Base-by-base conservation (phyloP, 2,113 vertebrate species). In the Pungitius pungitius region DNA sequence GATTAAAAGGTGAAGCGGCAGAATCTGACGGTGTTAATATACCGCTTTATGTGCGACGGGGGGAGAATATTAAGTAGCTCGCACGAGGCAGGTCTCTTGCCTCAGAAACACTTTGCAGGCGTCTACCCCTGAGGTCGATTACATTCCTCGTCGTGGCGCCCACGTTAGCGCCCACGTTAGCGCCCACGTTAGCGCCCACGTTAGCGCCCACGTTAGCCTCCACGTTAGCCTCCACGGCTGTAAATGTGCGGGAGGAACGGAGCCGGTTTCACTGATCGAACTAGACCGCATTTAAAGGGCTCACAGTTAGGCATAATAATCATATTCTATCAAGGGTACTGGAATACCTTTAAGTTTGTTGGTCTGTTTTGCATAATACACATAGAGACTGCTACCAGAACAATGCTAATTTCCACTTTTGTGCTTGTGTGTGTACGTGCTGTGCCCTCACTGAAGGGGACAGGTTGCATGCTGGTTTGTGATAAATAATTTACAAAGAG, bases 401-500 rank as follows among this genome's bases (percentile, higher is more conserved):
- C 30, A 33, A 6, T 68, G 42, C 8, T 40, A 18, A 27, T 40
- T 59, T 58, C 55, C 12, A 22, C 7, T 40, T 47, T n/a, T 22
- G 5, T 1, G 15, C 55, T 24, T 60, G 8, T 22, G 43, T 24
- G 27, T 26, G 12, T n/a, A 30, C 59, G 15, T 33, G 15, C 45
- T 42, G 14, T 55, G 72, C 24, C 68, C n/a, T 69, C 37, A 27
- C 57, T 61, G 33, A 62, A 79, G 10, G 59, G 30, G 49, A 22
- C 24, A 18, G 26, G 58, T 63, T 64, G 58, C 59, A 66, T 73
- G 73, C 47, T 83, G 77, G 56, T 64, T 76, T 75, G 85, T 73
- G 73, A 89, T 90, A 63, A 87, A 85, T 87, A 72, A 82, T 88
- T 88, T 71, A 89, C 69, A 52, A 66, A 69, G 59, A 70, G 24